These are phyloP conservation scores for Amblyopsis hoosieri DNA, from an alignment of 2,797 vertebrate species.

Conservation along the genomic window DNA sequence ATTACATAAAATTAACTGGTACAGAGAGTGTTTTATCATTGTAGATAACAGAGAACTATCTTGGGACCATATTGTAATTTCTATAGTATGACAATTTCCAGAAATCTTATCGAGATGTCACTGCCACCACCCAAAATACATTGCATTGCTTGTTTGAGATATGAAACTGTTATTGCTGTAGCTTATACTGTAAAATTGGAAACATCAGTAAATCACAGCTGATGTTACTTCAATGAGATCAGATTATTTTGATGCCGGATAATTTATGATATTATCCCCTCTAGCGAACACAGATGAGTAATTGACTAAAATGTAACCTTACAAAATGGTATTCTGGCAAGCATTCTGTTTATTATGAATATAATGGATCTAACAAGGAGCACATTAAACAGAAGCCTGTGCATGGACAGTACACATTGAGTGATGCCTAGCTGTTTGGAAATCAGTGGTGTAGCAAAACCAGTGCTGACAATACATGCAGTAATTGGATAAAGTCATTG, in stretches of 20 bases:
- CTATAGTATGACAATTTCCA: too few species aligned
- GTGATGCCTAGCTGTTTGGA: slow-evolving; percentile 13
- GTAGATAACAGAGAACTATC: too few species aligned
- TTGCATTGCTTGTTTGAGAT: too few species aligned
- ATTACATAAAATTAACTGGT: too few species aligned
- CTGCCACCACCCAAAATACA: too few species aligned
- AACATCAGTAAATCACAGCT: slow-evolving; percentile 26
- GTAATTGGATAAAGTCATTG: too few species aligned
- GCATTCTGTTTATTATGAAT: slow-evolving; percentile 36
- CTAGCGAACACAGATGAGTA: slow-evolving; percentile 38
- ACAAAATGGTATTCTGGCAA: slow-evolving; percentile 42
- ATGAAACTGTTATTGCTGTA: not conserved
- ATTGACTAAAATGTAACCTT: slow-evolving; percentile 35
- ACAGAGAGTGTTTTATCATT: too few species aligned
- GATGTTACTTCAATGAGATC: slow-evolving; percentile 47
- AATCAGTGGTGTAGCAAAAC: too few species aligned
- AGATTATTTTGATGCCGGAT: slow-evolving; percentile 51
- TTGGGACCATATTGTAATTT: too few species aligned
- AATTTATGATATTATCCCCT: slow-evolving; percentile 44
- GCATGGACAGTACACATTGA: slow-evolving; percentile 30
- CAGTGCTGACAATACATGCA: too few species aligned
- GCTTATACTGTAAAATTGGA: slow-evolving; percentile 36
- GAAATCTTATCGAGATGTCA: too few species aligned
- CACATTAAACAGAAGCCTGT: slow-evolving; percentile 50
- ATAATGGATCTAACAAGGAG: slow-evolving; percentile 26